phyloP scores from a whole-genome alignment of 2,888 invertebrate genomes.

The Ophion ventricosus region DNA sequence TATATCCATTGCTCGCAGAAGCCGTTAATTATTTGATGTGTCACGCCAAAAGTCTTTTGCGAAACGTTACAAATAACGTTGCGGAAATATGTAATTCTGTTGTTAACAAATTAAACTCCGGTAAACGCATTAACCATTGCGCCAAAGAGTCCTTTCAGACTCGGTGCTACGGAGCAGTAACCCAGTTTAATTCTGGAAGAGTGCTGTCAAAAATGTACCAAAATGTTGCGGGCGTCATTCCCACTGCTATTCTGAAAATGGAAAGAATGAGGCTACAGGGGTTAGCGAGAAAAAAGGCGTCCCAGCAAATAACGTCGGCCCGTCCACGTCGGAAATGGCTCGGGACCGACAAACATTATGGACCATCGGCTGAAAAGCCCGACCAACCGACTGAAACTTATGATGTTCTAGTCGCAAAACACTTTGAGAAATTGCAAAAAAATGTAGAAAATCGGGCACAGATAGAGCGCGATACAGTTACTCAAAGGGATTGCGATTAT shows the following conservation, averaged over 20 bases:
- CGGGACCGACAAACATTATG: constrained; percentile 19
- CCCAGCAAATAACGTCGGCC: neutral
- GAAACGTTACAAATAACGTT: neutral
- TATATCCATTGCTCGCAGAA: neutral
- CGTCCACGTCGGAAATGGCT: neutral
- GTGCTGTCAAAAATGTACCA: neutral
- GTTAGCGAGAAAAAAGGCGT: neutral
- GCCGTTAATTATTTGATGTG: constrained; percentile 39
- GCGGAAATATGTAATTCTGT: neutral
- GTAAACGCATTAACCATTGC: neutral
- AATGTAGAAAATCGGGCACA: neutral
- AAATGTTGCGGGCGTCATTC: too few species aligned
- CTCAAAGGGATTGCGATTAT: constrained; percentile 6
- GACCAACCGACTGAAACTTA: neutral
- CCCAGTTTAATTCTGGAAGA: neutral
- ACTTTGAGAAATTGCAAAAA: constrained; percentile 14
- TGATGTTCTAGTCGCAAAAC: neutral
- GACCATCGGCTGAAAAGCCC: constrained; percentile 7
- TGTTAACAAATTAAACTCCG: neutral
- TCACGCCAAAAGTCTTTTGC: neutral
- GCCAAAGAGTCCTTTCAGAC: neutral
- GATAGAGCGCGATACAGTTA: constrained; percentile 40
- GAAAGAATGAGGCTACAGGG: too few species aligned
- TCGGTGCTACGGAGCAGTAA: neutral
- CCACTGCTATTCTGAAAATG: too few species aligned